Percentiles rank a stretch among this genome's conserved stretches.
These are phyloP conservation scores for Teleiodes luculella DNA, from an alignment of 2,888 invertebrate species.

Conservation along the genomic window DNA sequence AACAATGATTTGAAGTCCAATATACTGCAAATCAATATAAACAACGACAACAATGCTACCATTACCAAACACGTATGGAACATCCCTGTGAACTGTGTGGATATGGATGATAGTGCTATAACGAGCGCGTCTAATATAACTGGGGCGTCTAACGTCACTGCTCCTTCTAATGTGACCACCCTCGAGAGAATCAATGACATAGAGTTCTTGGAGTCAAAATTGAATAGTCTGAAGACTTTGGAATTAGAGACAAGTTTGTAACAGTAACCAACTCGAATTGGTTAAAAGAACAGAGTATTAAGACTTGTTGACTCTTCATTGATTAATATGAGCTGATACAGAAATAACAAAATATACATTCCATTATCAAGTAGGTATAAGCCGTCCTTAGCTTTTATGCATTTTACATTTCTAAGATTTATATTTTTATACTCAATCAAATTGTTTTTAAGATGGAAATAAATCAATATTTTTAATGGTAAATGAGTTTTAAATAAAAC, in stretches of 20 bases:
- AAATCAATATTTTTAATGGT: not conserved
- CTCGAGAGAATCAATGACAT: slow-evolving; percentile 68
- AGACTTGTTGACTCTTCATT: too few relatives aligned
- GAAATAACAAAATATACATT: not conserved
- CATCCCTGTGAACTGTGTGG: slow-evolving; percentile 43
- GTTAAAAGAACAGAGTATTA: too few relatives aligned
- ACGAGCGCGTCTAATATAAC: slow-evolving; percentile 36
- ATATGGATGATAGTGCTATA: slow-evolving; percentile 34
- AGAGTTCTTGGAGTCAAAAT: slow-evolving; percentile 59
- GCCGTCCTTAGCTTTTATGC: not conserved
- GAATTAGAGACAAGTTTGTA: slow-evolving; percentile 62
- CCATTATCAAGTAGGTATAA: not conserved
- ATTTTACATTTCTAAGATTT: not conserved
- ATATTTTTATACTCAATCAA: not conserved
- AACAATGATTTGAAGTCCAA: slow-evolving; percentile 30
- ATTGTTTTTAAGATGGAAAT: not conserved
- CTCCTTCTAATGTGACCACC: slow-evolving; percentile 57
- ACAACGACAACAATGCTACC: slow-evolving; percentile 33
- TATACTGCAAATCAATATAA: slow-evolving; percentile 38
- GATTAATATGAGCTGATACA: too few relatives aligned
- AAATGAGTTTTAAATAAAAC: not conserved
- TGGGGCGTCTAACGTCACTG: slow-evolving; percentile 39
- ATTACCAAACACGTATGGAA: slow-evolving; percentile 47
- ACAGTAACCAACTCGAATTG: too few relatives aligned
- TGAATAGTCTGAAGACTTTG: slow-evolving; percentile 51